phyloP scores from a whole-genome alignment of 2,888 invertebrate genomes.

The Lamellibrachia columna region DNA sequence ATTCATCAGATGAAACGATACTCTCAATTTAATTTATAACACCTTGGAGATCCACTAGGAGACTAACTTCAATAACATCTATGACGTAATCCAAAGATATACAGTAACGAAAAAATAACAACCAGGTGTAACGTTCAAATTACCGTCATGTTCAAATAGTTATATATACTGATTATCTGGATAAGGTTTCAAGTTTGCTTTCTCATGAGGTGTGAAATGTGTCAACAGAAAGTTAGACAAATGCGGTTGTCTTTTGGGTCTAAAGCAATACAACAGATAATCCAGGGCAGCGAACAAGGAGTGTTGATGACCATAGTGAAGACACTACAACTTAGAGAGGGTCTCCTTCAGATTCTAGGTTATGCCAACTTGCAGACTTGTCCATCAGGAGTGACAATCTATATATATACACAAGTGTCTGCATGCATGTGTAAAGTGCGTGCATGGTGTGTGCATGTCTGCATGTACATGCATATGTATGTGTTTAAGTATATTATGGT shows the following conservation, averaged over 20 bases:
- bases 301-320: too few relatives aligned
- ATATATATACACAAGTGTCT: too few relatives aligned
- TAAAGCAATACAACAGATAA: neutral
- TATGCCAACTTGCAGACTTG: too few relatives aligned
- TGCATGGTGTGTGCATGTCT: too few relatives aligned
- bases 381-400: too few relatives aligned
- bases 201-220: neutral
- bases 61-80: neutral
- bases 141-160: neutral
- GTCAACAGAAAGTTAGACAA: neutral
- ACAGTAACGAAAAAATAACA: neutral
- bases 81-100: neutral
- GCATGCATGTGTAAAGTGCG: too few relatives aligned
- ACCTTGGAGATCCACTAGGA: neutral
- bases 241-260: neutral
- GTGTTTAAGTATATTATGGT: too few relatives aligned
- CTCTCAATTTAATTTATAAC: neutral
- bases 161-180: neutral
- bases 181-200: neutral
- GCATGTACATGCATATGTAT: too few relatives aligned
- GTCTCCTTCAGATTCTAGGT: too few relatives aligned
- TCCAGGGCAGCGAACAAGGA: neutral
- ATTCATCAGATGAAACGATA: neutral
- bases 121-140: neutral
- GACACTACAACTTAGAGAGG: too few relatives aligned